These are phyloP conservation scores for Antheraea pernyi DNA, from an alignment of 1,140 invertebrate genomes.

Conservation along the genomic window DNA sequence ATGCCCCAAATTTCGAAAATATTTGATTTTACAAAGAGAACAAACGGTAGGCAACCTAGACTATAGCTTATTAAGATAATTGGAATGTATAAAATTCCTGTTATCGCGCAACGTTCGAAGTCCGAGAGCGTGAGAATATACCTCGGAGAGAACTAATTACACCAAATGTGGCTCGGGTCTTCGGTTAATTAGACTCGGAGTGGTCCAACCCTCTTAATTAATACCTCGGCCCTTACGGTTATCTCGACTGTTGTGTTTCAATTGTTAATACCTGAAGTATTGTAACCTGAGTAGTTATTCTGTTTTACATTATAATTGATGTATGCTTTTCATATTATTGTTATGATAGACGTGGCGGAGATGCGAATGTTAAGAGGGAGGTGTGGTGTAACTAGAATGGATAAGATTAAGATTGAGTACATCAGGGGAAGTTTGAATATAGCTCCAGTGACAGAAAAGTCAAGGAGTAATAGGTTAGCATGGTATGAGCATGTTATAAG, in stretches of 20 bases:
- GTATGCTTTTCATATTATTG: slow-evolving; percentile 8
- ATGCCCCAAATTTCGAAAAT: too few relatives aligned
- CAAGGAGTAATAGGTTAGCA: too few relatives aligned
- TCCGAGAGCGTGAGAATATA: slow-evolving; percentile 69
- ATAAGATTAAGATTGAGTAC: too few relatives aligned
- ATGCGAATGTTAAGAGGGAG: too few relatives aligned
- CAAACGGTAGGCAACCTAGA: neutral
- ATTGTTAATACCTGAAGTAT: slow-evolving; percentile 63
- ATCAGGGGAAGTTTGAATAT: too few relatives aligned
- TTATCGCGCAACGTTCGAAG: slow-evolving; percentile 51
- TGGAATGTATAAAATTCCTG: slow-evolving; percentile 57
- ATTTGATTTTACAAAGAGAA: neutral
- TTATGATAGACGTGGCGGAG: neutral
- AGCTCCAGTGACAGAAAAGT: too few relatives aligned
- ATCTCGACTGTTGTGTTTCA: slow-evolving; percentile 65
- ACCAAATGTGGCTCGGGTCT: slow-evolving; percentile 68
- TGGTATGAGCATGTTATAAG: too few relatives aligned
- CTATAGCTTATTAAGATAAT: slow-evolving; percentile 52
- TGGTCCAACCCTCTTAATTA: slow-evolving; percentile 76
- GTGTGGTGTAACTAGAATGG: too few relatives aligned
- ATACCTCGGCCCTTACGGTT: slow-evolving; percentile 69
- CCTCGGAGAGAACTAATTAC: slow-evolving; percentile 75
- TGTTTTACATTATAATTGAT: slow-evolving; percentile 50
- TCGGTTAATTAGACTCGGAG: slow-evolving; percentile 76
- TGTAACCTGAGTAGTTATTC: slow-evolving; percentile 45